Evolutionary conservation across 2,888 invertebrate genomes (phyloP).

Genomic region (Anthrax anthrax): DNA sequence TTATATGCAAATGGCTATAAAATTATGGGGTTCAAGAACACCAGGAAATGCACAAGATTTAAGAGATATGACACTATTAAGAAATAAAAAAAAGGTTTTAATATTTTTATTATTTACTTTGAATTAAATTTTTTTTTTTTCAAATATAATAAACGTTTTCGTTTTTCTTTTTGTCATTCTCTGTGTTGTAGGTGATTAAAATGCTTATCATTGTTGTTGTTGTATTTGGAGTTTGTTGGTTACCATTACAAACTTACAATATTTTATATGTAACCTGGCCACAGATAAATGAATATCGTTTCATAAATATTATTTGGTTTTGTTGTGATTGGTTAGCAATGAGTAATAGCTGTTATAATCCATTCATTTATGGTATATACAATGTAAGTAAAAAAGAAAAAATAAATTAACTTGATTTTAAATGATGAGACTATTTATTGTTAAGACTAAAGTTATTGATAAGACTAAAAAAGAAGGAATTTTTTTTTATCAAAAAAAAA

Average conservation of each 20-base stretch:
- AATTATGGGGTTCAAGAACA: constrained; percentile 63
- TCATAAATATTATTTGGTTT: constrained; percentile 76
- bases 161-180: background rate
- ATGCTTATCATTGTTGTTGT: constrained; percentile 76
- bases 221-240: constrained; percentile 70
- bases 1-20: constrained; percentile 63
- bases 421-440: background rate
- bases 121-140: background rate
- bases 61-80: constrained; percentile 62
- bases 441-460: too few species aligned
- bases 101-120: constrained; percentile 18
- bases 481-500: background rate
- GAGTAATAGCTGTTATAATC: constrained; percentile 83
- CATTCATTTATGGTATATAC: constrained; percentile 79
- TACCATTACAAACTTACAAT: constrained; percentile 63
- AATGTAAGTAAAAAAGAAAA: constrained; percentile 52
- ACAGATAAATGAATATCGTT: constrained; percentile 56
- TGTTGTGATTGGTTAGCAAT: constrained; percentile 77
- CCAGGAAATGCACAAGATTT: constrained; percentile 67
- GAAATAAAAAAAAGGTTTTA: constrained; percentile 68
- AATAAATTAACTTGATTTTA: background rate
- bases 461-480: too few species aligned
- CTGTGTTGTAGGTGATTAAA: constrained; percentile 63
- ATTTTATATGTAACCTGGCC: constrained; percentile 55
- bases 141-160: background rate